phyloP scores from a whole-genome alignment of 2,888 invertebrate species.

The Chrysotoxum bicinctum region DNA sequence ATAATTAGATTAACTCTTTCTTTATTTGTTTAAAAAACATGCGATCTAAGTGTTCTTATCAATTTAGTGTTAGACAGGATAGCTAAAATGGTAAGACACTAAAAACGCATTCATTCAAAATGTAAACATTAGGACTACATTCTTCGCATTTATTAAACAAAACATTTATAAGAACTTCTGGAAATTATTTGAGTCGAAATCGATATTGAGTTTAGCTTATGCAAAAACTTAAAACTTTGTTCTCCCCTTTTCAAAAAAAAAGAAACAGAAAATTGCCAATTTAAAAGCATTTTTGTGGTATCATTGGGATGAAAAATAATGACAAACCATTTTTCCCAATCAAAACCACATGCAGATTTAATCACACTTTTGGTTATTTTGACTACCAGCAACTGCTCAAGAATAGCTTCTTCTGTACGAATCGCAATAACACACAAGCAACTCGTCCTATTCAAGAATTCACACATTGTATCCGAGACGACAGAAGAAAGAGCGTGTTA shows the following conservation, averaged over 20 bases:
- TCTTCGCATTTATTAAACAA: too few species aligned
- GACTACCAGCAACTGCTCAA: background rate
- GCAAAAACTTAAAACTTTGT: background rate
- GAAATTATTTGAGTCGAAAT: too few species aligned
- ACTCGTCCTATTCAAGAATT: slow-evolving; percentile 37
- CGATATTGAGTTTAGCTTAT: too few species aligned
- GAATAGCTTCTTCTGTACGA: background rate
- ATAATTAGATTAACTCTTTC: too few species aligned
- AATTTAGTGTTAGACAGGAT: too few species aligned
- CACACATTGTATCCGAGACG: slow-evolving; percentile 28
- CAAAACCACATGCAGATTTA: slow-evolving; percentile 40
- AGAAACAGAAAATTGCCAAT: background rate
- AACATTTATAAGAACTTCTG: too few species aligned
- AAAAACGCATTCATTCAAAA: too few species aligned
- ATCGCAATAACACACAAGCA: slow-evolving; percentile 15
- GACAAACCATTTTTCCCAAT: slow-evolving; percentile 36
- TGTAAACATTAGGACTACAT: too few species aligned
- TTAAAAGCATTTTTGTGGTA: slow-evolving; percentile 30
- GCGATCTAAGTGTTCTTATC: too few species aligned
- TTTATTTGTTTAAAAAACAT: too few species aligned
- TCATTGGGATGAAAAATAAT: slow-evolving; percentile 3
- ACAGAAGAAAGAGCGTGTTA: slow-evolving; percentile 33
- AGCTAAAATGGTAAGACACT: too few species aligned
- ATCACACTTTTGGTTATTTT: slow-evolving; percentile 36
- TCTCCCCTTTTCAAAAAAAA: background rate